Evolutionary conservation across 2,797 vertebrate genomes (phyloP), one percentile per base, ranked within the genome.

Genomic region (Pachyuromys duprasi): DNA sequence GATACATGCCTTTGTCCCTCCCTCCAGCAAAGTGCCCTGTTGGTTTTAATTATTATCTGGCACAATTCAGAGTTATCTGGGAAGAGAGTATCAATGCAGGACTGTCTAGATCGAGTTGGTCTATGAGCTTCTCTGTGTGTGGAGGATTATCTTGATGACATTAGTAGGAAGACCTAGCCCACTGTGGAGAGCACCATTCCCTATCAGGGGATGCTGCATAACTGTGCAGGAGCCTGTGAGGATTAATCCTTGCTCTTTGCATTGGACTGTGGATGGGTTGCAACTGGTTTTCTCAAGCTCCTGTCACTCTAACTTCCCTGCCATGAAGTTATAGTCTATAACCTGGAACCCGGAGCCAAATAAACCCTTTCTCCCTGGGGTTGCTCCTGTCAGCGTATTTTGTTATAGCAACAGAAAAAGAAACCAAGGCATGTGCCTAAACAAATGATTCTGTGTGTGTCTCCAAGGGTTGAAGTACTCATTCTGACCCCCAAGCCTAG

Each of bases 401-500:
- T 67, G 22, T 65, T 62, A 49, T 20, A 67, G 28, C 62, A n/a
- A 67, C 45, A 70, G 20, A 26, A 55, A 82, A 70, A 70, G 22
- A 55, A 86, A 55, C 49, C 3, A 36, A 86, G 33, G 42, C 65
- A 17, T 6, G 9, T 31, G 26, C 86, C 39, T 15, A 70, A 1
- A 11, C 49, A 75, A 12, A 53, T 8, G 24, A 1, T 0, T 57
- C 87, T 20, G 12, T 2, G 1, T 6, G 7, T 9, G 6, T n/a
- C 45, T 5, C 24, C 12, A 57, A 42, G 42, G 78, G 24, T 18
- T 15, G 36, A 60, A 33, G 70, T 26, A 49, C 12, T 8, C 55
- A 0, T 0, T 72, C 75, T 49, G 39, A 11, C 8, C 11, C 17
- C 28, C 42, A 72, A 36, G 17, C 3, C 53, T 33, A 0, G 36